These are phyloP conservation scores for Lepidurus couesii DNA, from an alignment of 1,140 invertebrate species.

Conservation along the genomic window DNA sequence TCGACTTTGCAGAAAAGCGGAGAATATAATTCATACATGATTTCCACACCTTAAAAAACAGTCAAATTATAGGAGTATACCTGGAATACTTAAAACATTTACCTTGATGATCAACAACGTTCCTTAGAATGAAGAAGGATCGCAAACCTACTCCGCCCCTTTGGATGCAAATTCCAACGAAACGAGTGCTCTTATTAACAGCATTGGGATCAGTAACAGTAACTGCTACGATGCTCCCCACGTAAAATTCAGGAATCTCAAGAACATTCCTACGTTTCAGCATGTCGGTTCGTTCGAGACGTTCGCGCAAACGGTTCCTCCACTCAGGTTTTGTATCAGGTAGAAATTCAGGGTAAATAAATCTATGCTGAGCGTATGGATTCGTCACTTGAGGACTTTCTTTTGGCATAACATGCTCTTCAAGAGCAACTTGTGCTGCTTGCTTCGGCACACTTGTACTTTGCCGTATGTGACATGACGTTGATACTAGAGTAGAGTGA, in stretches of 20 bases:
- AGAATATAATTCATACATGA: constrained; percentile 88
- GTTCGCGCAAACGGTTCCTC: constrained; percentile 76
- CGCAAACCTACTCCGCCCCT: constrained; percentile 70
- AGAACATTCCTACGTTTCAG: constrained; percentile 70
- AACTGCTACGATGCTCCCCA: constrained; percentile 86
- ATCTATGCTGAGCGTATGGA: constrained; percentile 54
- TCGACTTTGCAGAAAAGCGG: constrained; percentile 85
- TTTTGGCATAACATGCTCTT: neutral
- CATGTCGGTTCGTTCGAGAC: constrained; percentile 89
- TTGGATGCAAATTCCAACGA: constrained; percentile 95
- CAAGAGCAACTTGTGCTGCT: neutral
- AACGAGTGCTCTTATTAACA: constrained; percentile 74
- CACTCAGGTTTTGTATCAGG: constrained; percentile 72
- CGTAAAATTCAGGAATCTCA: constrained; percentile 95
- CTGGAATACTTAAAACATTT: constrained; percentile 33
- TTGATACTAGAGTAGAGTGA: neutral
- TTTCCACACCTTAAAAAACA: constrained; percentile 64
- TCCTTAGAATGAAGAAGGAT: constrained; percentile 79
- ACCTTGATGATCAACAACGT: constrained; percentile 85
- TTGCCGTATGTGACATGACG: neutral
- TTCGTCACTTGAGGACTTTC: neutral
- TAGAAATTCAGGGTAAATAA: constrained; percentile 89
- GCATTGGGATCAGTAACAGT: constrained; percentile 83
- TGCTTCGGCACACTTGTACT: neutral
- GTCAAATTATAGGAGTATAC: constrained; percentile 7